Evolutionary conservation across 2,113 vertebrate genomes (phyloP), one percentile per base, ranked within the genome.

Genomic region (Elachura formosa): DNA sequence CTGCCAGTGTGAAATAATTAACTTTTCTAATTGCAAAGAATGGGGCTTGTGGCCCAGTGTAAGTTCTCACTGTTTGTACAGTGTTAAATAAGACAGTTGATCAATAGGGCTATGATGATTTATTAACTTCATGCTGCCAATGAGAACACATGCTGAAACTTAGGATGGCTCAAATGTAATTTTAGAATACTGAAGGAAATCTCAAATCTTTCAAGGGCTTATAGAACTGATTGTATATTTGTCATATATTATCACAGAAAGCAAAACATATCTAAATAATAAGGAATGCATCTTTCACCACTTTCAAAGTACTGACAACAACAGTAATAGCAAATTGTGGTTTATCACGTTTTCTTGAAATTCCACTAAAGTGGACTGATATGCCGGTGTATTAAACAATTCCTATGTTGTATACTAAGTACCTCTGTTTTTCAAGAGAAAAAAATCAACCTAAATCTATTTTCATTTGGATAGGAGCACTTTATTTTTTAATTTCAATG

Each of bases 41-140:
- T 46, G 48, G 74, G 71, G 24, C 25, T 82, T 89, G 54, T 82
- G 81, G 54, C 34, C 67, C 55, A 45, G 22, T 55, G 9, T 22
- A 90, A 93, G 48, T 91, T 87, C 71, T 79, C 63, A 40, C 71
- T 91, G 33, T 79, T 89, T 91, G 62, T 67, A 54, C 46, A 91
- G 43, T 74, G 58, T 85, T 93, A 91, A 94, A 84, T 84, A 89
- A 91, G 58, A 63, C 82, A 85, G 54, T 54, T 69, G 67, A 91
- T 95, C 87, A 87, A 62, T 91, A 87, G 46, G 45, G 40, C 81
- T 96, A 67, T 93, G 81, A 90, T 94, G 81, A 94, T 93, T 97
- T 95, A 93, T 89, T 96, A 94, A 95, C 22, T 3, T 56, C 54
- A 15, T 23, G 19, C 41, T 87, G 78, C 84, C 84, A 93, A 87